A percentile compares a stretch with the other conserved stretches of the same genome.
phyloP scores from a whole-genome alignment of 2,888 invertebrate species.

The Clostera curtula region DNA sequence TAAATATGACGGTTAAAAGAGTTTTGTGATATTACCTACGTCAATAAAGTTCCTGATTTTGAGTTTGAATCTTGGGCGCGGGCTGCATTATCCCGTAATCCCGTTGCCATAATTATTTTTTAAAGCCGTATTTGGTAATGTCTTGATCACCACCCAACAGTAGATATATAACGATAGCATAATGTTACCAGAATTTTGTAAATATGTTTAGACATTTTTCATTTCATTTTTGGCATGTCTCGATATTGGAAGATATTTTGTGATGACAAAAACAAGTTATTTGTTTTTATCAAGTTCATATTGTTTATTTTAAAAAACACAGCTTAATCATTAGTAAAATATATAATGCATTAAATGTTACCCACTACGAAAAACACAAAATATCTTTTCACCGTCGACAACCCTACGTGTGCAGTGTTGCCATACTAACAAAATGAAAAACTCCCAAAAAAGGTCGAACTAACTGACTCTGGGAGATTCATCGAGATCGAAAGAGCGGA shows the following conservation, averaged over 20 bases:
- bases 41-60: too few relatives aligned
- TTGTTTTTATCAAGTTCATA: neutral
- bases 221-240: conserved; percentile 19
- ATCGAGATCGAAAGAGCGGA: conserved; percentile 63
- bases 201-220: neutral
- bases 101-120: too few relatives aligned
- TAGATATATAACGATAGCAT: too few relatives aligned
- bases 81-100: too few relatives aligned
- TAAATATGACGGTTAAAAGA: too few relatives aligned
- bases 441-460: conserved; percentile 63
- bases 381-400: conserved; percentile 17
- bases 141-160: too few relatives aligned
- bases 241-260: conserved; percentile 21
- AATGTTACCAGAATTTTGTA: too few relatives aligned
- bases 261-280: conserved; percentile 1
- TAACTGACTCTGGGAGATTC: conserved; percentile 69
- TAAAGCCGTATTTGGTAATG: too few relatives aligned
- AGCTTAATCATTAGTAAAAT: neutral
- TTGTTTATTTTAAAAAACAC: neutral
- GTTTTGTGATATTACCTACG: too few relatives aligned
- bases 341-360: neutral
- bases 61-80: too few relatives aligned
- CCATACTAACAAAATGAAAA: conserved; percentile 48
- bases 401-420: conserved; percentile 39
- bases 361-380: conserved; percentile 8